Conservation (phyloP, 2,113 vertebrate genomes). For the Epinephelus moara region DNA sequence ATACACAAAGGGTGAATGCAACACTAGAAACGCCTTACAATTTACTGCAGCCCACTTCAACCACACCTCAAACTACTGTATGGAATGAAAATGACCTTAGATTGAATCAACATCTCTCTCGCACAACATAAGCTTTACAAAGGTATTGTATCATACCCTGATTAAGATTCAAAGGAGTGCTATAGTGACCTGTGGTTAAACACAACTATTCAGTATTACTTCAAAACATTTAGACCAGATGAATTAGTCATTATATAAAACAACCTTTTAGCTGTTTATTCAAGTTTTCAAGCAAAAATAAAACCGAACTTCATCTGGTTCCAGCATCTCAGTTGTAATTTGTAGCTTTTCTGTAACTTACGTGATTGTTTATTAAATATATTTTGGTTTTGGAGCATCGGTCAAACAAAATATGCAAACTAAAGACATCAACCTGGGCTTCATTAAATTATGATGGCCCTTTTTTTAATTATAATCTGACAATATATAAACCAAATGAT, state of each 20-base stretch:
- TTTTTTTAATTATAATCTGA: neutral
- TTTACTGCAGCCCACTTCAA: neutral
- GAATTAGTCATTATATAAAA: neutral
- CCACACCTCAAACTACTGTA: neutral
- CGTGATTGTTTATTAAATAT: neutral
- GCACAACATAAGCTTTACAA: neutral
- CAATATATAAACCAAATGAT: neutral
- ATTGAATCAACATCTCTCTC: neutral
- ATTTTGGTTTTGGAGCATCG: neutral
- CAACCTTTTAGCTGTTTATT: neutral
- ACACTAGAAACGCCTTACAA: too few species aligned
- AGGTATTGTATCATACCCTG: neutral
- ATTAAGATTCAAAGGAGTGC: neutral
- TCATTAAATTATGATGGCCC: neutral
- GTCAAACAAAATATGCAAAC: neutral
- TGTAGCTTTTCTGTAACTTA: neutral
- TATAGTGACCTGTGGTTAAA: neutral
- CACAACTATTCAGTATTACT: constrained; percentile 27
- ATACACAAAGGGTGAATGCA: neutral
- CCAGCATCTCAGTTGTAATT: neutral
- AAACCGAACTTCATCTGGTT: neutral
- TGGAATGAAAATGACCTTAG: neutral
- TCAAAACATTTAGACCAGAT: neutral
- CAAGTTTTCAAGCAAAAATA: neutral
- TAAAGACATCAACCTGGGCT: neutral